These are phyloP conservation scores for Stenolophus ochropezus DNA, from an alignment of 2,888 invertebrate species.

Conservation along the genomic window DNA sequence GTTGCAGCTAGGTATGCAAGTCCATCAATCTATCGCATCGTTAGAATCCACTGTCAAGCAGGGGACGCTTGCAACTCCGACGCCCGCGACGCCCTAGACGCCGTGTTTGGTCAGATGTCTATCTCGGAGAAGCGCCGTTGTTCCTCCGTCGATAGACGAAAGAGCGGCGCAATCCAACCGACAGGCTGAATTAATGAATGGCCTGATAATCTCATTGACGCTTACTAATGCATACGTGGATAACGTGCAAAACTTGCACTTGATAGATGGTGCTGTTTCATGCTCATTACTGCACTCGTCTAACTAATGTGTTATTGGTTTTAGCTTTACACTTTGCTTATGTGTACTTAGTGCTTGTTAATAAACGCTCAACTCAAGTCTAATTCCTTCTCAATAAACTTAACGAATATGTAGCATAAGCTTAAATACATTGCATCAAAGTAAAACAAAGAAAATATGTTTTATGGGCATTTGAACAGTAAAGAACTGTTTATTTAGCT, in stretches of 20 bases:
- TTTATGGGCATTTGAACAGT: too few species aligned
- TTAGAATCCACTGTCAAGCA: slow-evolving; percentile 37
- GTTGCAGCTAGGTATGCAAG: slow-evolving; percentile 21
- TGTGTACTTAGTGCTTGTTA: too few species aligned
- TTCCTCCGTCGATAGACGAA: slow-evolving; percentile 29
- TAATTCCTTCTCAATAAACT: too few species aligned
- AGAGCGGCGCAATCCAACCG: slow-evolving; percentile 12
- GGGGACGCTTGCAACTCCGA: slow-evolving; percentile 21
- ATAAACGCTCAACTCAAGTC: too few species aligned
- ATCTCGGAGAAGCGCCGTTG: background rate
- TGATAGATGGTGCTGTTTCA: slow-evolving; percentile 33
- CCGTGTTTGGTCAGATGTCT: slow-evolving; percentile 20
- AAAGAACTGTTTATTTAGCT: too few species aligned
- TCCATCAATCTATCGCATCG: slow-evolving; percentile 41
- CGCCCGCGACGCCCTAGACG: background rate
- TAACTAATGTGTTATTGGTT: slow-evolving; percentile 25
- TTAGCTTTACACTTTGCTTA: slow-evolving; percentile 5
- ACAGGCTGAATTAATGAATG: slow-evolving; percentile 58
- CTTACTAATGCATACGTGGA: slow-evolving; percentile 41
- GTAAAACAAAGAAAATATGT: too few species aligned
- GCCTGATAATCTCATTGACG: slow-evolving; percentile 53
- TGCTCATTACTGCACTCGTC: slow-evolving; percentile 33
- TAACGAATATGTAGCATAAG: too few species aligned
- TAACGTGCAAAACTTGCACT: background rate
- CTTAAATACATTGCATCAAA: too few species aligned